Percentiles rank a stretch among this genome's conserved stretches.
Conservation (phyloP, 2,113 vertebrate species). For the Triplophysa siluroides region DNA sequence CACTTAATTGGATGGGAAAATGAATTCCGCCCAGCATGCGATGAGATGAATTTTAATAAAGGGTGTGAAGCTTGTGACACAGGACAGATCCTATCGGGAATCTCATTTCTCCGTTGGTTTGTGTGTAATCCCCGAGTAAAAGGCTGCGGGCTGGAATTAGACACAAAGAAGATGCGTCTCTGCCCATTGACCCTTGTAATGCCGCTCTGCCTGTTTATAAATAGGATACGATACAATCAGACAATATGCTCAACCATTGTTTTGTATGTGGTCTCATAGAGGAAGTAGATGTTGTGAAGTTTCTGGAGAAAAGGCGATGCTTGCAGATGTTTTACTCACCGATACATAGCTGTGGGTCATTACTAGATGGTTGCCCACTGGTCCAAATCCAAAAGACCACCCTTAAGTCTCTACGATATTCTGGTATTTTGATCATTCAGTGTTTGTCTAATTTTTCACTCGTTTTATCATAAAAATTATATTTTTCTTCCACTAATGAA, state of each 20-base stretch:
- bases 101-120: conserved; percentile 31
- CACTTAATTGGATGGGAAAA: conserved; percentile 52
- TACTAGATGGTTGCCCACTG: no score
- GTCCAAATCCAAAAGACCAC: no score
- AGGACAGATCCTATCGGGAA: conserved; percentile 40
- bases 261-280: neutral
- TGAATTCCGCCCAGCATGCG: conserved; percentile 24
- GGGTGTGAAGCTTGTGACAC: conserved; percentile 27
- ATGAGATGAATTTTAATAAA: conserved; percentile 47
- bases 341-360: no score
- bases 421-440: no score
- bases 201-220: neutral
- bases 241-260: neutral
- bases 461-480: no score
- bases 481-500: no score
- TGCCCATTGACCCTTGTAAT: neutral
- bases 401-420: no score
- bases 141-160: neutral
- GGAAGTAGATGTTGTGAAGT: no score
- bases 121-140: conserved; percentile 1
- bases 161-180: neutral
- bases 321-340: no score
- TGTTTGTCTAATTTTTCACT: no score
- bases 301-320: no score
- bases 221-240: conserved; percentile 12